A percentile compares a stretch with the other conserved stretches of the same genome.
Conservation (phyloP, 2,888 invertebrate genomes). For the Erebia palarica region DNA sequence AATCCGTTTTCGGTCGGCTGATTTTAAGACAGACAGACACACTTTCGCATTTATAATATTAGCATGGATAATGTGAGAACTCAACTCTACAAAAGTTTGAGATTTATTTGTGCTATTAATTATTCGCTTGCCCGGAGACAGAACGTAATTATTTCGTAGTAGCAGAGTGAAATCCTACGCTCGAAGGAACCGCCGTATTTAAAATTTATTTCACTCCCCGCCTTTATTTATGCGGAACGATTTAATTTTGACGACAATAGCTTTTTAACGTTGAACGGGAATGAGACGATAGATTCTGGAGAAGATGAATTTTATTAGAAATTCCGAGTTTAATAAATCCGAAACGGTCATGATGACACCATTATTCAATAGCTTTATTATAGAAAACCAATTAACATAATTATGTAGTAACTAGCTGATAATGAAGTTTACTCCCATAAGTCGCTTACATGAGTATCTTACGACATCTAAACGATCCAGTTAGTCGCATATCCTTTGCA, state of each 20-base stretch:
- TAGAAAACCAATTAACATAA: no score
- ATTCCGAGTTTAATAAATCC: constrained; percentile 4
- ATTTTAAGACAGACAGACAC: no score
- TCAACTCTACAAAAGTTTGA: constrained; percentile 64
- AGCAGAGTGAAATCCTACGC: constrained; percentile 64
- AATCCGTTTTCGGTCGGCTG: no score
- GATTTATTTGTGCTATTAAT: constrained; percentile 69
- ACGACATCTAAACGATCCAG: no score
- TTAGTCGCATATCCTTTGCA: no score
- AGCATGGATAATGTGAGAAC: constrained; percentile 61
- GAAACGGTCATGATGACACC: background rate
- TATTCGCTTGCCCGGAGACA: constrained; percentile 65
- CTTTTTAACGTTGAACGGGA: constrained; percentile 40
- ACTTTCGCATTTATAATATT: constrained; percentile 45
- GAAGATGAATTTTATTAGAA: constrained; percentile 31
- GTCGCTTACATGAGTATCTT: no score
- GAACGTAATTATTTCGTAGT: constrained; percentile 66
- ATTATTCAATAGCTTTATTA: no score
- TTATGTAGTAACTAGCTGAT: no score
- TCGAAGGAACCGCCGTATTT: constrained; percentile 51
- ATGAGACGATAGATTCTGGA: constrained; percentile 27
- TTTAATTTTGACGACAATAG: constrained; percentile 49
- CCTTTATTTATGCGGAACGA: constrained; percentile 48
- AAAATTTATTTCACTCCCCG: constrained; percentile 52
- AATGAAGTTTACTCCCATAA: no score